Percentiles rank a stretch among this genome's conserved stretches.
Conservation (phyloP, 2,113 vertebrate genomes). For the Phaethon lepturus region DNA sequence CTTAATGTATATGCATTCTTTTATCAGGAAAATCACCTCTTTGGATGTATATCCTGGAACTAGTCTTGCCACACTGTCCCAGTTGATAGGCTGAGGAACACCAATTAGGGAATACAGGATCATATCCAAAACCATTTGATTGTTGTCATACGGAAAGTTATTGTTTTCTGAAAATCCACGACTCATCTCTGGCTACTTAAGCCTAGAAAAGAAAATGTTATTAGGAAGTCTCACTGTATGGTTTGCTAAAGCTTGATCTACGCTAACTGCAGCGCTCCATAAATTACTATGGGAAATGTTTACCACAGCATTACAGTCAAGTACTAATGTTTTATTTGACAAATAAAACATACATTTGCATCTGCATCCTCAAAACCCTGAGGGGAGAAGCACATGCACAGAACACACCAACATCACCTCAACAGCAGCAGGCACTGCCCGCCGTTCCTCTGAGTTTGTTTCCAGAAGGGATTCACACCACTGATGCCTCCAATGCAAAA, state of each 20-base stretch:
- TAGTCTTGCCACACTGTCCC: constrained; percentile 93
- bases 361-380: neutral
- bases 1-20: neutral
- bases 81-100: constrained; percentile 91
- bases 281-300: neutral
- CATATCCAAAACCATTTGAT: constrained; percentile 94
- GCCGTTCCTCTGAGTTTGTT: neutral
- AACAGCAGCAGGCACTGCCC: neutral
- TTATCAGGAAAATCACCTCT: constrained; percentile 81
- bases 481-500: neutral
- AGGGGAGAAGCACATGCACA: neutral
- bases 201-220: constrained; percentile 19
- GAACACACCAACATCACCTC: neutral
- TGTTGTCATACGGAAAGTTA: constrained; percentile 94
- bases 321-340: neutral
- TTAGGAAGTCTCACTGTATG: neutral
- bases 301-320: neutral
- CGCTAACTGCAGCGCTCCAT: neutral
- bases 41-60: constrained; percentile 94
- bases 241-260: neutral
- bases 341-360: neutral
- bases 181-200: constrained; percentile 85
- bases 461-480: neutral
- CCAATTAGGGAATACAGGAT: constrained; percentile 91
- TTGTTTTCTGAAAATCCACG: constrained; percentile 92